These are phyloP conservation scores for Ciconia boyciana DNA, from an alignment of 2,113 vertebrate species.

Conservation along the genomic window DNA sequence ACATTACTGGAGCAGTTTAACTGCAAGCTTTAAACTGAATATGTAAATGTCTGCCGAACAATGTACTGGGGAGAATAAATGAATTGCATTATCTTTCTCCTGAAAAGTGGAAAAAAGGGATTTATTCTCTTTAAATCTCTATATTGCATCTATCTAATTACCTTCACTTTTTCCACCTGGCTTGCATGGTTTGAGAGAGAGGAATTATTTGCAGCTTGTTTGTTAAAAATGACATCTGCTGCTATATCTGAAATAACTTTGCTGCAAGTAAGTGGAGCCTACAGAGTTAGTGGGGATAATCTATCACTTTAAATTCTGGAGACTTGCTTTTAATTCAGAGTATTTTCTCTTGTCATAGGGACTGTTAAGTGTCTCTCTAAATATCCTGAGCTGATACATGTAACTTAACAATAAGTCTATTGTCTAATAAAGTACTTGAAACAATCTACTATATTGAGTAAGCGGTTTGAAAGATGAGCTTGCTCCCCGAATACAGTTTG, in stretches of 20 bases:
- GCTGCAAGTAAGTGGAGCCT: neutral
- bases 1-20: neutral
- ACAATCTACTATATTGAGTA: neutral
- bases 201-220: neutral
- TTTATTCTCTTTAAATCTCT: neutral
- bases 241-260: neutral
- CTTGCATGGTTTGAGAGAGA: neutral
- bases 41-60: neutral
- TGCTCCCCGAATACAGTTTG: neutral
- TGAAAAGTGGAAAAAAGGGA: neutral
- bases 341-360: neutral
- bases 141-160: neutral
- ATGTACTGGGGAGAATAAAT: neutral
- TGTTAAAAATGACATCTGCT: neutral
- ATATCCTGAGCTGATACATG: neutral
- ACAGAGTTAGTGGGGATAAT: neutral
- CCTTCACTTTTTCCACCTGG: neutral
- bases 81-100: neutral
- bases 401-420: neutral
- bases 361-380: neutral
- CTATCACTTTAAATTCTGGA: neutral
- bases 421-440: neutral
- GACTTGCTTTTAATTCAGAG: neutral
- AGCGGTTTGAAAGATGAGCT: neutral
- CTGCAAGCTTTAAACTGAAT: neutral